Evolutionary conservation across 2,113 vertebrate genomes (phyloP).

Genomic region (Engystomops pustulosus): DNA sequence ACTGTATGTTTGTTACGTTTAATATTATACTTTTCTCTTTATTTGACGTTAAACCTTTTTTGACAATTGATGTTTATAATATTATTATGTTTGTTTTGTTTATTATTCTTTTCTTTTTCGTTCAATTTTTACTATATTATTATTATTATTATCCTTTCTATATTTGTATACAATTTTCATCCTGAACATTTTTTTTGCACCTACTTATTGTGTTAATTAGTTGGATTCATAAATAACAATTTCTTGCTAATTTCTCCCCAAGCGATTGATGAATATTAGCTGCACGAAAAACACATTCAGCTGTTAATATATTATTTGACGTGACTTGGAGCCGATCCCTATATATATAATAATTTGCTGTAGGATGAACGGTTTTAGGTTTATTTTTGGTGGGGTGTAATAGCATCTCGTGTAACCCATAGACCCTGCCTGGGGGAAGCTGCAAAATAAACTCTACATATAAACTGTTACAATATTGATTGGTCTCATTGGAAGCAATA

Average conservation of each 20-base stretch:
- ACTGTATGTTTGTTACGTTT: no score
- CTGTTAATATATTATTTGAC: background rate
- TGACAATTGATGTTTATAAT: no score
- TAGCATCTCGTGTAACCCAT: background rate
- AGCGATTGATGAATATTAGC: background rate
- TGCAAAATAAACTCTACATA: background rate
- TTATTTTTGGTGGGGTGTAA: background rate
- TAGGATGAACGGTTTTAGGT: background rate
- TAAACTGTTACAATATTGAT: background rate
- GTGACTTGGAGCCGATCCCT: background rate
- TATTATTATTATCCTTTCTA: no score
- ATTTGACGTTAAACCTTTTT: no score
- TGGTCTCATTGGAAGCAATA: background rate
- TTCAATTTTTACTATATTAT: no score
- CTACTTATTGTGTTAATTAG: slow-evolving; percentile 18
- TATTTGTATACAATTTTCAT: no score
- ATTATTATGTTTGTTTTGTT: no score
- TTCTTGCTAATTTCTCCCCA: slow-evolving; percentile 3
- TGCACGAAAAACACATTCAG: slow-evolving; percentile 6
- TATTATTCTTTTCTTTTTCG: no score
- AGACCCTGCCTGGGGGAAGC: background rate
- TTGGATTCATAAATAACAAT: slow-evolving; percentile 19
- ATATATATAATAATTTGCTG: background rate
- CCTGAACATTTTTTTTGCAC: background rate
- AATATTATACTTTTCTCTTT: no score